Conservation (phyloP, 23 tunicate species). For the Pegea sp. region DNA sequence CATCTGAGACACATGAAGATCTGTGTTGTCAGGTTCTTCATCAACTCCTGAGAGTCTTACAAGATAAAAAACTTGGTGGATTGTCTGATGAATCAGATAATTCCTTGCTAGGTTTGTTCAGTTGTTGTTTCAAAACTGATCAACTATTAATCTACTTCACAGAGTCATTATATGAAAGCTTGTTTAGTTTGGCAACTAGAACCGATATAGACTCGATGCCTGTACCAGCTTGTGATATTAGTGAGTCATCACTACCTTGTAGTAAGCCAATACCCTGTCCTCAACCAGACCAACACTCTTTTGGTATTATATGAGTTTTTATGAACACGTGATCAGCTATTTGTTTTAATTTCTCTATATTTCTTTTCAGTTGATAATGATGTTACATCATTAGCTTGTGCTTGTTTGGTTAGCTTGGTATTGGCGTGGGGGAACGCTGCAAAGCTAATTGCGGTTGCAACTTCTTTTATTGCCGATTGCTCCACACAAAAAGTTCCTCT, state of each 20-base stretch:
- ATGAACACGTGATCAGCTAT: no score
- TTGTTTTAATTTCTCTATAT: no score
- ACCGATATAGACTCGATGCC: no score
- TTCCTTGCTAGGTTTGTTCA: slow-evolving; percentile 12
- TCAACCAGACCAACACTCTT: no score
- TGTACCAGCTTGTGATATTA: no score
- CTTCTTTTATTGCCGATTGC: slow-evolving; percentile 43
- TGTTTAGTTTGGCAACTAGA: no score
- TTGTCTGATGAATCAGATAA: slow-evolving; percentile 22
- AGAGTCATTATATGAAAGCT: no score
- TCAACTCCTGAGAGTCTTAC: slow-evolving; percentile 36
- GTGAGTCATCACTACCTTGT: no score
- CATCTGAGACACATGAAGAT: neutral
- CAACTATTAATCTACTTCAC: no score
- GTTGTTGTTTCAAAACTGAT: neutral
- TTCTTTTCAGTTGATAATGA: slow-evolving; percentile 12
- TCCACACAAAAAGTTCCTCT: slow-evolving; percentile 36
- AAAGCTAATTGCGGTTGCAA: slow-evolving; percentile 25
- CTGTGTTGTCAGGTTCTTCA: slow-evolving; percentile 40
- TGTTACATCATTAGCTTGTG: slow-evolving; percentile 49
- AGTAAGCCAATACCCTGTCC: no score
- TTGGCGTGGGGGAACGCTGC: slow-evolving; percentile 76
- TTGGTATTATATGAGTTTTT: no score
- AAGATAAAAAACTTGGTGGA: slow-evolving; percentile 26
- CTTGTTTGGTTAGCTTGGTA: slow-evolving; percentile 41